Conservation (phyloP, 23 tunicate genomes). For the Ciona savignyi region DNA sequence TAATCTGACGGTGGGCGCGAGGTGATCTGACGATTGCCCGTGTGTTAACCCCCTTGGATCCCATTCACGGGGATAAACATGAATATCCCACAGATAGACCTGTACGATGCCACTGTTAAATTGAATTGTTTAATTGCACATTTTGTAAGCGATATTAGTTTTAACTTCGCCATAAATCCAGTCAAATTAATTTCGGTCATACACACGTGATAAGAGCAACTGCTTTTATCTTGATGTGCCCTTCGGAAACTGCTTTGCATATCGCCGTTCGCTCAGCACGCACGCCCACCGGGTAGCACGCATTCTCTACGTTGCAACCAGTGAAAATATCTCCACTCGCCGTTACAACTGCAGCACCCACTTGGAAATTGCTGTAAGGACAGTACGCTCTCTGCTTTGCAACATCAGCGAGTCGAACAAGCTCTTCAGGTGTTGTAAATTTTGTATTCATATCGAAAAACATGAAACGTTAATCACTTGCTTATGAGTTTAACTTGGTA, state of each 20-base stretch:
- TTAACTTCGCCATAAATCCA: too few relatives aligned
- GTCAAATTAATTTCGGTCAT: too few relatives aligned
- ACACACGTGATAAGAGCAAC: constrained; percentile 58
- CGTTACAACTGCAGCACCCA: constrained; percentile 69
- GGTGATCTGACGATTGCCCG: too few relatives aligned
- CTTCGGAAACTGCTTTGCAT: constrained; percentile 83
- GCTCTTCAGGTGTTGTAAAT: constrained; percentile 2
- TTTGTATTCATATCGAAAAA: neutral
- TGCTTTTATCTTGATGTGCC: constrained; percentile 30
- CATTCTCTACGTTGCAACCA: constrained; percentile 96
- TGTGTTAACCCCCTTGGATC: too few relatives aligned
- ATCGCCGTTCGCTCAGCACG: constrained; percentile 90
- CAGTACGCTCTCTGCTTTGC: constrained; percentile 59
- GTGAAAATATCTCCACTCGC: constrained; percentile 48
- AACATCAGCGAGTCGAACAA: constrained; percentile 10
- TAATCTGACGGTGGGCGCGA: too few relatives aligned
- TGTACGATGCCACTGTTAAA: too few relatives aligned
- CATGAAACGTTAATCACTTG: too few relatives aligned
- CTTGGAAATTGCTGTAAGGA: constrained; percentile 90
- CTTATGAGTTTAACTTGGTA: too few relatives aligned
- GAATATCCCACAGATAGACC: too few relatives aligned
- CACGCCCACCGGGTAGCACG: constrained; percentile 53
- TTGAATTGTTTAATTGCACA: too few relatives aligned
- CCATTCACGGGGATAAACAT: too few relatives aligned
- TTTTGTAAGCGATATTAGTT: too few relatives aligned